These are phyloP conservation scores for Acronicta psi DNA, from an alignment of 2,888 invertebrate genomes.

Conservation along the genomic window DNA sequence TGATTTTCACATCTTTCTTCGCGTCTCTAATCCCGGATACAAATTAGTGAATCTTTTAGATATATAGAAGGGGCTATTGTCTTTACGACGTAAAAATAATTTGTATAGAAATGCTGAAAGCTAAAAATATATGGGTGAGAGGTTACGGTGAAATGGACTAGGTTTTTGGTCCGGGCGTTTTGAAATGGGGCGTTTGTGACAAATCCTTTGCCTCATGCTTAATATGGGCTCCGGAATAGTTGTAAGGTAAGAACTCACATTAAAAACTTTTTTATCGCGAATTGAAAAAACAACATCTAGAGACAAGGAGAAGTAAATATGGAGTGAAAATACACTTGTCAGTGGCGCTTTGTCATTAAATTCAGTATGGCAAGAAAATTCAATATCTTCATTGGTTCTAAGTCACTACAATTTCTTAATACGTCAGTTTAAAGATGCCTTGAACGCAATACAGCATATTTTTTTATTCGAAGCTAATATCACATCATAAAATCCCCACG, in stretches of 20 bases:
- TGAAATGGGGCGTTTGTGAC: neutral
- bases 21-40: conserved; percentile 97
- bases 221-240: neutral
- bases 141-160: conserved; percentile 1
- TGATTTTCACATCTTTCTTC: conserved; percentile 97
- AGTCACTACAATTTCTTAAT: too few relatives aligned
- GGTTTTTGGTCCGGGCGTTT: neutral
- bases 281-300: neutral
- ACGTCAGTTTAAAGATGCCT: too few relatives aligned
- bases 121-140: conserved; percentile 15
- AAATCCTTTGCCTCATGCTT: neutral
- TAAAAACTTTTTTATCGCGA: neutral
- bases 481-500: too few relatives aligned
- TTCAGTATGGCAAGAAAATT: neutral
- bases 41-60: conserved; percentile 71
- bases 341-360: neutral
- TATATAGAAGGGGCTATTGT: conserved; percentile 25
- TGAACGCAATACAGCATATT: too few relatives aligned
- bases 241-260: neutral
- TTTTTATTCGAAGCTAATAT: too few relatives aligned
- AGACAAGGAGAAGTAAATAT: neutral
- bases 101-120: conserved; percentile 41
- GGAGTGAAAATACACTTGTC: neutral
- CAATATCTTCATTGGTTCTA: too few relatives aligned
- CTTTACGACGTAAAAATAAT: conserved; percentile 47